Conservation (phyloP, 2,113 vertebrate genomes). For the Zapornia atra region DNA sequence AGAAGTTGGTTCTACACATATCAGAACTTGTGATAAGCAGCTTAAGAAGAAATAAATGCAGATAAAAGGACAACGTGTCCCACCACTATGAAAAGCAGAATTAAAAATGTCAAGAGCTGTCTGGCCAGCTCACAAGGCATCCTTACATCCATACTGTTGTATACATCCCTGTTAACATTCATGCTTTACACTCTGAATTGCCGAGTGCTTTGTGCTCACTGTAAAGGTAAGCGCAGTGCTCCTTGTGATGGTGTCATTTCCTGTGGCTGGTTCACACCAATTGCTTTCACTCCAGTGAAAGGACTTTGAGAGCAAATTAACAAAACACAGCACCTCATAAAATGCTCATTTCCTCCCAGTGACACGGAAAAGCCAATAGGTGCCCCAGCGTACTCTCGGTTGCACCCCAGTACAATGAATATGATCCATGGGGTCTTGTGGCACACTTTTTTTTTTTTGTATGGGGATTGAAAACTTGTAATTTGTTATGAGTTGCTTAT, state of each 20-base stretch:
- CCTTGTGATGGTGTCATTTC: background rate
- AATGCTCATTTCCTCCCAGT: background rate
- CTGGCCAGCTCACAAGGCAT: background rate
- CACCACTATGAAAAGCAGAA: background rate
- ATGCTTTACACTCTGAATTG: background rate
- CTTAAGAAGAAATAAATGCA: background rate
- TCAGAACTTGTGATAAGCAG: background rate
- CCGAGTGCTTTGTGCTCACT: rapidly evolving
- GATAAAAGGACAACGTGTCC: background rate
- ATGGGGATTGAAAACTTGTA: background rate
- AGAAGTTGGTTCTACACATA: background rate
- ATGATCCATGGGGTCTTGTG: background rate
- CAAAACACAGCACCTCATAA: background rate
- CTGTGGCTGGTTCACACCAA: background rate
- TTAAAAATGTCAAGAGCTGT: background rate
- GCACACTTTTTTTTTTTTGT: background rate
- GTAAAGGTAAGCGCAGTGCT: rapidly evolving
- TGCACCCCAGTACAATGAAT: rapidly evolving
- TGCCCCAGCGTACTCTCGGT: background rate
- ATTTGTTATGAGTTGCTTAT: background rate
- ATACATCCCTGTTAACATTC: rapidly evolving
- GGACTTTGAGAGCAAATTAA: background rate
- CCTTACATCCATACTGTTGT: background rate
- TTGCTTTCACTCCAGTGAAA: background rate
- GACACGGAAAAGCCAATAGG: background rate